Evolutionary conservation across 2,113 vertebrate species (phyloP).

Genomic region (Syrrhaptes paradoxus): DNA sequence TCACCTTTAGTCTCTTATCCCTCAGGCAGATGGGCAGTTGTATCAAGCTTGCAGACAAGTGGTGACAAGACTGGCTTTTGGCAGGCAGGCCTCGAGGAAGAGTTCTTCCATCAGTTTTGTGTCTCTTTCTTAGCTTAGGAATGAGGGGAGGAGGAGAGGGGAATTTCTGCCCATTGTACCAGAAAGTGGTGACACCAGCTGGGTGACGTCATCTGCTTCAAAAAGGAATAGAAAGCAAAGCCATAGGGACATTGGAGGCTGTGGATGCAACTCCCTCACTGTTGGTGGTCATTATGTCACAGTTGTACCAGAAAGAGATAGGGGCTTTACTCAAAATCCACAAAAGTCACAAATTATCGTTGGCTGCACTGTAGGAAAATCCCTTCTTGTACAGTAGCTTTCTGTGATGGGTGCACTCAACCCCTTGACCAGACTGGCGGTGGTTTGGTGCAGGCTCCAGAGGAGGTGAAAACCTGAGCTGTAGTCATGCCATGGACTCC

Average conservation of each 20-base stretch:
- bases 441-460: no score
- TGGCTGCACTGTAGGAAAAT: neutral
- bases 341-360: neutral
- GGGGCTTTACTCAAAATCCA: rapidly evolving
- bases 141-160: neutral
- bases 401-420: no score
- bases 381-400: neutral
- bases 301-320: neutral
- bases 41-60: neutral
- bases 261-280: neutral
- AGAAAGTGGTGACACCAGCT: neutral
- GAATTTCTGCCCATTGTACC: neutral
- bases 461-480: no score
- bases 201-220: neutral
- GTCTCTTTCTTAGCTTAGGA: neutral
- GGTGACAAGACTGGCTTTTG: neutral
- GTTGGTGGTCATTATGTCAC: neutral
- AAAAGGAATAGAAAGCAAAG: neutral
- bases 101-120: neutral
- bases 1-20: neutral
- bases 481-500: no score
- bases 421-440: no score
- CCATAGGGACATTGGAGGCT: neutral
- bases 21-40: neutral
- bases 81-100: neutral